Evolutionary conservation across 2,113 vertebrate genomes (phyloP).

Genomic region (Riparia riparia): DNA sequence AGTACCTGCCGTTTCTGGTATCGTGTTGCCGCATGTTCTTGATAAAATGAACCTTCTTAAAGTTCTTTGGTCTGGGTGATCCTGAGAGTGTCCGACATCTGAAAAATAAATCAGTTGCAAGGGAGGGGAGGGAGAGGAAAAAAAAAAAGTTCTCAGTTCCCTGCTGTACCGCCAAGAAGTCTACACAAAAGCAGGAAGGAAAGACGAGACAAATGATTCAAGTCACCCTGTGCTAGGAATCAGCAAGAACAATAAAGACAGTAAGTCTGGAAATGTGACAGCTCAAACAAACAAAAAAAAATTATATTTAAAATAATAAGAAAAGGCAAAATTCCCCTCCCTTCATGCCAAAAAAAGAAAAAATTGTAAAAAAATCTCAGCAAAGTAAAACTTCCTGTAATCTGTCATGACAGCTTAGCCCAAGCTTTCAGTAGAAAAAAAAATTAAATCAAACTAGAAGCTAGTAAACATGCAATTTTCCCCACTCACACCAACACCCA

Average conservation of each 20-base stretch:
- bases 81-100: constrained; percentile 98
- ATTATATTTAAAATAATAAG: background rate
- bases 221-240: constrained; percentile 47
- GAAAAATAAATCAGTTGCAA: constrained; percentile 66
- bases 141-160: constrained; percentile 22
- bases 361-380: background rate
- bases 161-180: constrained; percentile 30
- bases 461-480: background rate
- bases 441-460: background rate
- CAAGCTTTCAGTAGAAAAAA: background rate
- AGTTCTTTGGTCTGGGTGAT: constrained; percentile 99
- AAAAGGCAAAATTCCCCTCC: background rate
- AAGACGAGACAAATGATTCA: constrained; percentile 69
- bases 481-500: background rate
- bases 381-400: constrained; percentile 20
- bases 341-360: background rate
- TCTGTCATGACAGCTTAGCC: background rate
- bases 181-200: constrained; percentile 80
- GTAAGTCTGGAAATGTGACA: constrained; percentile 2
- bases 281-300: constrained; percentile 38
- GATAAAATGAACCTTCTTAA: constrained; percentile 99
- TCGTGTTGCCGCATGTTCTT: constrained; percentile 97
- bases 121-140: background rate
- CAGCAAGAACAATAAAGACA: constrained; percentile 52
- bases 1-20: constrained; percentile 94